These are phyloP conservation scores for Lepidonotus clava DNA, from an alignment of 2,888 invertebrate species.

Conservation along the genomic window DNA sequence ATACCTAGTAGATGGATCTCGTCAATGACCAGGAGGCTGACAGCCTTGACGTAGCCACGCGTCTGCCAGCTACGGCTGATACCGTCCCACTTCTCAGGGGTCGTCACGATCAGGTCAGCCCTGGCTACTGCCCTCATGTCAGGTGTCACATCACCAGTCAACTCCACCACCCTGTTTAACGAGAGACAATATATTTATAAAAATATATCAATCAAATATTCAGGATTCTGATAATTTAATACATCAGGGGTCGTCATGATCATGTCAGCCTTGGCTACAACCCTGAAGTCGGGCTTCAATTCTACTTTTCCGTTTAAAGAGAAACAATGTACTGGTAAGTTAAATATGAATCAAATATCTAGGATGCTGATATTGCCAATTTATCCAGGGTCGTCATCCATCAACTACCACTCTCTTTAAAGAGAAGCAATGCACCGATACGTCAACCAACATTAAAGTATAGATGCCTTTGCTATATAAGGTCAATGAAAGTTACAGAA, in stretches of 20 bases:
- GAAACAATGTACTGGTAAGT: no score
- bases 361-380: no score
- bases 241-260: slow-evolving; percentile 99
- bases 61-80: slow-evolving; percentile 99
- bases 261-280: slow-evolving; percentile 91
- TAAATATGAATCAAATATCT: no score
- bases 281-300: slow-evolving; percentile 91
- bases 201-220: no score
- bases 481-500: no score
- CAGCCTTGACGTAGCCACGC: slow-evolving; percentile 92
- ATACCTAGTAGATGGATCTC: slow-evolving; percentile 97
- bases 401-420: no score
- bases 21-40: slow-evolving; percentile 96
- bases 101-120: slow-evolving; percentile 97
- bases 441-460: no score
- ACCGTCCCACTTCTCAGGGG: slow-evolving; percentile 99
- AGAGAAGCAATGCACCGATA: no score
- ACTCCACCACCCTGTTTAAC: slow-evolving; percentile 92
- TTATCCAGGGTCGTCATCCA: slow-evolving; percentile 99
- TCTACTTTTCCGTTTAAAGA: slow-evolving; percentile 93
- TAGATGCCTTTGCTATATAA: no score
- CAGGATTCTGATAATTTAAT: no score
- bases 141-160: slow-evolving; percentile 96
- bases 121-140: slow-evolving; percentile 90
- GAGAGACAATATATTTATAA: no score